A percentile compares a stretch with the other conserved stretches of the same genome.
Conservation (phyloP, 2,113 vertebrate species). For the Charina bottae region DNA sequence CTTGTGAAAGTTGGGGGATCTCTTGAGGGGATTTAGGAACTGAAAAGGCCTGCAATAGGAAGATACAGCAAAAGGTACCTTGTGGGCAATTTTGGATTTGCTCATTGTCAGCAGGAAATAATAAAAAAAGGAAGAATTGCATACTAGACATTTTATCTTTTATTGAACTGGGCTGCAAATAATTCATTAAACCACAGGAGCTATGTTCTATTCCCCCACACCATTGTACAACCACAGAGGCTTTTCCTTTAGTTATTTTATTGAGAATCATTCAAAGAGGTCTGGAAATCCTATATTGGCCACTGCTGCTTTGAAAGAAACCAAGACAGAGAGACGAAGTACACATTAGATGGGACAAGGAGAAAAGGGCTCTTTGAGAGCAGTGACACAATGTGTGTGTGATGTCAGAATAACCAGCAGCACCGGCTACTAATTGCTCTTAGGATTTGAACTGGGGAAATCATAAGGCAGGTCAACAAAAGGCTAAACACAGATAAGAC, state of each 20-base stretch:
- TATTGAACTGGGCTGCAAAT: conserved; percentile 33
- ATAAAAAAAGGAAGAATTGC: conserved; percentile 6
- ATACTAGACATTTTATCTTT: not conserved
- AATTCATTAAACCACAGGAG: not conserved
- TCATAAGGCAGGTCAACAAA: conserved; percentile 78
- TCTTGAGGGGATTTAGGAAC: not conserved
- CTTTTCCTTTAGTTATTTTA: conserved; percentile 37
- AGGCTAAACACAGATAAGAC: conserved; percentile 81
- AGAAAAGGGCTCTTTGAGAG: conserved; percentile 24
- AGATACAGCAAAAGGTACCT: not conserved
- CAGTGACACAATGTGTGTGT: conserved; percentile 63
- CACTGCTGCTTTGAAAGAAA: conserved; percentile 53
- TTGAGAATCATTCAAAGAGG: conserved; percentile 48
- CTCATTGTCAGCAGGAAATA: conserved; percentile 44
- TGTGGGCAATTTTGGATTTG: not conserved
- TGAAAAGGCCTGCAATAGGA: not conserved
- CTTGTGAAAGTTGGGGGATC: not conserved
- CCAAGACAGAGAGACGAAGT: conserved; percentile 2
- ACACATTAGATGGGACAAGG: not conserved
- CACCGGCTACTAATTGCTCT: conserved; percentile 79
- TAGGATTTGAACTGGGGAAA: conserved; percentile 82
- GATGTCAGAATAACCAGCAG: conserved; percentile 68
- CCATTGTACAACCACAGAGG: conserved; percentile 15
- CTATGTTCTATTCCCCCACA: conserved; percentile 3
- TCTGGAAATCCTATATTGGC: conserved; percentile 30